These are phyloP conservation scores for Lasioglossum zephyrum DNA, from an alignment of 2,888 invertebrate species.

Conservation along the genomic window DNA sequence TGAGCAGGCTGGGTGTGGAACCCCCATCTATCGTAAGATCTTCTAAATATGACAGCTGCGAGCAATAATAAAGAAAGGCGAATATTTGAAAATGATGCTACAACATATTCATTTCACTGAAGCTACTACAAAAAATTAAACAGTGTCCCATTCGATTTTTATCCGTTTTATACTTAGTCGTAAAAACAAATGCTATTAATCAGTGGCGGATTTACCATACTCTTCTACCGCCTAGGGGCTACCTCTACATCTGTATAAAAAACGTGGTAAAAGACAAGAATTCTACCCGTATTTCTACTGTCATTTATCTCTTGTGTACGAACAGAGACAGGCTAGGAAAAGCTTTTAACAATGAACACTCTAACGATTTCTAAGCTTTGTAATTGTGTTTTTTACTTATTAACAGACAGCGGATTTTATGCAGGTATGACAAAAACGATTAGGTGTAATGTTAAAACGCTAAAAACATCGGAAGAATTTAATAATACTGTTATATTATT, in stretches of 20 bases:
- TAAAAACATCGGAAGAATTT: no score
- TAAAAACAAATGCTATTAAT: background rate
- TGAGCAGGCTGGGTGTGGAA: background rate
- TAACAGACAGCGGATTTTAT: no score
- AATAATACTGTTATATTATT: no score
- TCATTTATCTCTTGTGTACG: background rate
- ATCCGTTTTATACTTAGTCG: no score
- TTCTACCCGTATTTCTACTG: background rate
- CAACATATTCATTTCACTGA: slow-evolving; percentile 1
- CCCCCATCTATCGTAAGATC: background rate
- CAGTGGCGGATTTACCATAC: no score
- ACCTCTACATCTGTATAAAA: no score
- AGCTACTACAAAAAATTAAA: background rate
- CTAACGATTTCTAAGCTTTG: background rate
- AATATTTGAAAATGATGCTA: background rate
- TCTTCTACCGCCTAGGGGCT: no score
- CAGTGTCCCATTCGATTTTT: background rate
- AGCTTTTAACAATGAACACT: background rate
- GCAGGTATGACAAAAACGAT: no score
- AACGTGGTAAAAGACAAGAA: background rate
- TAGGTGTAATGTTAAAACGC: no score
- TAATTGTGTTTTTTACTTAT: background rate
- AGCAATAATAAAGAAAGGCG: background rate
- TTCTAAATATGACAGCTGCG: background rate
- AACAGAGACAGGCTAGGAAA: background rate